A percentile compares a stretch with the other conserved stretches of the same genome.
Evolutionary conservation across 2,113 vertebrate genomes (phyloP).

Genomic region (Hymenochirus boettgeri): DNA sequence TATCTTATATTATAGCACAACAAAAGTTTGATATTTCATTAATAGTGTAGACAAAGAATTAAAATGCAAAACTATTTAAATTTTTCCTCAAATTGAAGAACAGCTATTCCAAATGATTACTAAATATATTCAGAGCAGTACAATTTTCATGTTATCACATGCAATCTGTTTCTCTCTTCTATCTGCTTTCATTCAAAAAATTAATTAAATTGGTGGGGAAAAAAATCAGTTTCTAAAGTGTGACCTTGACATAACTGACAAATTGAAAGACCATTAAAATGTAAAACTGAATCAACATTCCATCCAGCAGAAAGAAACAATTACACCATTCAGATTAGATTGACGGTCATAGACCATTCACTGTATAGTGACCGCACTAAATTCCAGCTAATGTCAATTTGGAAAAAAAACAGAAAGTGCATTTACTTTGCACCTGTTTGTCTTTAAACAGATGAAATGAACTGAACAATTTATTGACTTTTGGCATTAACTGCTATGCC

Average conservation of each 20-base stretch:
- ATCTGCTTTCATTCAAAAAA: constrained; percentile 22
- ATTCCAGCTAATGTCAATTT: constrained; percentile 6
- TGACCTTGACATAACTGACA: constrained; percentile 35
- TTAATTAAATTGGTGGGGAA: constrained; percentile 36
- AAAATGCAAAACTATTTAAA: no score
- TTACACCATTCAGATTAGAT: constrained; percentile 23
- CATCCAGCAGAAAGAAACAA: constrained; percentile 2
- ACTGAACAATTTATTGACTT: no score
- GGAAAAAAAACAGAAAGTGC: no score
- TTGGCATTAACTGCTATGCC: no score
- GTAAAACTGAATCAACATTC: constrained; percentile 29
- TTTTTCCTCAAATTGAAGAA: no score
- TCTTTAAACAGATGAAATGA: no score
- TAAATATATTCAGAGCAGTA: neutral
- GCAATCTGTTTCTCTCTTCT: constrained; percentile 18
- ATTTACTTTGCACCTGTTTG: no score
- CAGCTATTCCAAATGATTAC: no score
- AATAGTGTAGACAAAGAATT: no score
- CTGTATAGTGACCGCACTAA: constrained; percentile 10
- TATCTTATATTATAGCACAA: no score
- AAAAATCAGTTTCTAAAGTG: constrained; percentile 23
- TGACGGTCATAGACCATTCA: constrained; percentile 23
- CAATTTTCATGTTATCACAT: constrained; percentile 15
- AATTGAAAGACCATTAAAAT: constrained; percentile 31
- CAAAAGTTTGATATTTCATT: no score